Base-by-base conservation (phyloP, 2,888 invertebrate species). In the Nomada goodeniana region DNA sequence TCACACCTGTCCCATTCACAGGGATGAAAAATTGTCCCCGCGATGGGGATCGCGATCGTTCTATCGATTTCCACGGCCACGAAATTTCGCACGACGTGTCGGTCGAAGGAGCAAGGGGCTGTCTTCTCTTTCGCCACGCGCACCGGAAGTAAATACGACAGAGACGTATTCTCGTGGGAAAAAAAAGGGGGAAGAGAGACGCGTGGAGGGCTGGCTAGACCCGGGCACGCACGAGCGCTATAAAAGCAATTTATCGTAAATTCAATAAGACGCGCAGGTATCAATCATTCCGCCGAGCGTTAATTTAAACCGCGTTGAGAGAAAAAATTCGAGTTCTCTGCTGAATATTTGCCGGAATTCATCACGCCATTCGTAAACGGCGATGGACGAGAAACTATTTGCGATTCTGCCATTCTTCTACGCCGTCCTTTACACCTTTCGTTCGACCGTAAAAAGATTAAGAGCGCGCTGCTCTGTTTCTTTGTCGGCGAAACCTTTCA, bases 161-260 rank as follows among this genome's bases (percentile, higher is more conserved):
- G 47, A 26, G 67, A 73, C 20, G 10, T 18, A 61, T 57, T 55
- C 55, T 23, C 13, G 20, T 42, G 29, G 53, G 29, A 42, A 57
- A 20, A 47, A 52, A 60, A 60, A 26, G 29, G 20, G n/a, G 42
- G 2, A 50, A 55, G 20, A n/a, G 36, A 44, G 44, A n/a, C 5
- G 13, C 9, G 5, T 7, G 26, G 47, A 42, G 29, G 59, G 61
- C n/a, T 9, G 15, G 59, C 18, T n/a, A 4, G 29, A 7, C 18
- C 23, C 26, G 52, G 26, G 29, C 57, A 52, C 63, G 77, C 71
- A 73, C 57, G 75, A 80, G 68, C 80, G 76, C 77, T 86, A 81
- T 76, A 81, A 80, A 86, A 84, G 89, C 80, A 86, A 85, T 88
- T 88, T 86, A 84, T 83, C 84, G 80, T 76, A 84, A 88, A 88